Conservation (phyloP, 1,140 invertebrate species). For the Papilio machaon region DNA sequence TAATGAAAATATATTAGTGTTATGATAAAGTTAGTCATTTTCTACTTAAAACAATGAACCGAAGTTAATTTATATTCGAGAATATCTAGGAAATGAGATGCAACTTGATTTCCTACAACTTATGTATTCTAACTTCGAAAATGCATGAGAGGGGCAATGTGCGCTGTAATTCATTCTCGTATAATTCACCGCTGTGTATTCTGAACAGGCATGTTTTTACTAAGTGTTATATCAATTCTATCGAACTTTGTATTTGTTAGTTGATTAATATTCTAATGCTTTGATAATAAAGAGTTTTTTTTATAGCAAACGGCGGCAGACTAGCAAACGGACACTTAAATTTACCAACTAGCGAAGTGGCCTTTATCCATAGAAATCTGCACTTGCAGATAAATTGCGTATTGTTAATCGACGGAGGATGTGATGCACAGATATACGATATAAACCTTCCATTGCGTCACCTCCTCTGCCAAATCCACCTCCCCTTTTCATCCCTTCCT, state of each 20-base stretch:
- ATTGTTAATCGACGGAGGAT: no score
- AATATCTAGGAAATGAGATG: conserved; percentile 23
- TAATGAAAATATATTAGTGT: neutral
- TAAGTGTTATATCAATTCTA: neutral
- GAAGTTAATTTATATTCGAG: conserved; percentile 7
- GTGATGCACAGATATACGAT: no score
- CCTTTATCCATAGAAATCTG: no score
- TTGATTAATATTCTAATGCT: no score
- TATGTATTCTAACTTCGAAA: conserved; percentile 33
- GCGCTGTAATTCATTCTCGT: conserved; percentile 13
- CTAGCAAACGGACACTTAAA: no score
- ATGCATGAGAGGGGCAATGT: conserved; percentile 9
- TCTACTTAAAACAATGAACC: conserved; percentile 6
- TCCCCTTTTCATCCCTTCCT: no score
- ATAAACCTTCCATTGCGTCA: no score
- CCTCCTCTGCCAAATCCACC: no score
- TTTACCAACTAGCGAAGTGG: no score
- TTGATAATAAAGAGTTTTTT: no score
- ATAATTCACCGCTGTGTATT: conserved; percentile 16
- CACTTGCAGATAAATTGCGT: no score
- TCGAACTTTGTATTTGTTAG: neutral
- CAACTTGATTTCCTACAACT: conserved; percentile 36
- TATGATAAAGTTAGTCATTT: neutral
- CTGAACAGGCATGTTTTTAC: conserved; percentile 1
- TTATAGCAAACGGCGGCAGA: no score